These are phyloP conservation scores for Carterocephalus palaemon DNA, from an alignment of 2,888 invertebrate genomes.

Conservation along the genomic window DNA sequence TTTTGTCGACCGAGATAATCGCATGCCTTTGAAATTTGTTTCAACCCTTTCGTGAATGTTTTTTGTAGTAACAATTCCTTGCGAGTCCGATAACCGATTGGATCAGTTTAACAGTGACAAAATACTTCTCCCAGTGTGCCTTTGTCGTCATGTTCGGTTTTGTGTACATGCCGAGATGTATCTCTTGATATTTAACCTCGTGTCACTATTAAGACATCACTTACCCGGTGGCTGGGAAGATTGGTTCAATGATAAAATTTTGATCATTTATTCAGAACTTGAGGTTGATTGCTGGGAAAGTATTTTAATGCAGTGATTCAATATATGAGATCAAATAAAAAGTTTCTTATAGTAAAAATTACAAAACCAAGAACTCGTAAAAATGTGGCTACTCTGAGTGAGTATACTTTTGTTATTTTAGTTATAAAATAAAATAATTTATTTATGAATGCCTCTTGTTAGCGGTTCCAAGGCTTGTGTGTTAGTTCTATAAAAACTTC, in stretches of 20 bases:
- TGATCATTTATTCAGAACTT: slow-evolving; percentile 58
- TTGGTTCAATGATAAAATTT: slow-evolving; percentile 59
- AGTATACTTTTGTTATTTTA: too few relatives aligned
- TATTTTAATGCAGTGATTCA: slow-evolving; percentile 27
- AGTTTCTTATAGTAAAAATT: neutral
- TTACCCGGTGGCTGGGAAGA: slow-evolving; percentile 73
- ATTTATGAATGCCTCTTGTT: too few relatives aligned
- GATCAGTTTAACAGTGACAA: slow-evolving; percentile 76
- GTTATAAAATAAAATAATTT: too few relatives aligned
- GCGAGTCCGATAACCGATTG: slow-evolving; percentile 53
- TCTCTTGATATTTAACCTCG: slow-evolving; percentile 71
- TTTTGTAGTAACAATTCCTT: slow-evolving; percentile 53
- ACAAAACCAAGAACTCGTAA: too few relatives aligned
- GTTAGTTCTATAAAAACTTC: neutral
- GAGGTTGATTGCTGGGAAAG: slow-evolving; percentile 47
- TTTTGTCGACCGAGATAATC: slow-evolving; percentile 59
- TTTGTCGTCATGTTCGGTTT: slow-evolving; percentile 65
- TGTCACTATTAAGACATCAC: slow-evolving; percentile 78
- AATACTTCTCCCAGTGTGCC: slow-evolving; percentile 65
- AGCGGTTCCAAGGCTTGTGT: too few relatives aligned
- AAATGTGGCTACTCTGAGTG: too few relatives aligned
- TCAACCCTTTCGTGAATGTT: slow-evolving; percentile 54
- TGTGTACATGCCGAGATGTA: slow-evolving; percentile 60
- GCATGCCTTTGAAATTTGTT: slow-evolving; percentile 60
- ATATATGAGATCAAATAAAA: slow-evolving; percentile 12